These are phyloP conservation scores for Agonopterix heracliana DNA, from an alignment of 2,888 invertebrate genomes.

Conservation along the genomic window DNA sequence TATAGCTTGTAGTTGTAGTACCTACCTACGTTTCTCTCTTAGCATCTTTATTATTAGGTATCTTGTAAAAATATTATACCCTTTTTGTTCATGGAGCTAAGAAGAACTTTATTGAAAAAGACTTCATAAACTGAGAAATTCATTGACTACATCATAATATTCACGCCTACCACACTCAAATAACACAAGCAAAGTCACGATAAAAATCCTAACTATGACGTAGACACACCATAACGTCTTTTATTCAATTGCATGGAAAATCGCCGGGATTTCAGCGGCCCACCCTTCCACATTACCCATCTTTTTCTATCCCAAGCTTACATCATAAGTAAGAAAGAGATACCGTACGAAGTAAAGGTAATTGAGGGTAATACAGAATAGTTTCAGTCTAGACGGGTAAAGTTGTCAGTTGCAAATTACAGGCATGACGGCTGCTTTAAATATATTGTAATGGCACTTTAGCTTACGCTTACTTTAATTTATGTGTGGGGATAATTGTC, in stretches of 20 bases:
- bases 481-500: slow-evolving; percentile 30
- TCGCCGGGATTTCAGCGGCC: slow-evolving; percentile 55
- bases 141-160: background rate
- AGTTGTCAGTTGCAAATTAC: slow-evolving; percentile 58
- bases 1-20: no score
- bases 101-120: slow-evolving; percentile 3
- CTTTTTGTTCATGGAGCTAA: no score
- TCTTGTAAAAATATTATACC: no score
- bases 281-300: slow-evolving; percentile 33
- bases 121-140: slow-evolving; percentile 3
- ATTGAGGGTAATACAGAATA: slow-evolving; percentile 66
- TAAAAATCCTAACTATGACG: slow-evolving; percentile 48
- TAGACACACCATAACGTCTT: slow-evolving; percentile 63
- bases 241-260: slow-evolving; percentile 73
- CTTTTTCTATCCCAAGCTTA: slow-evolving; percentile 24
- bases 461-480: slow-evolving; percentile 50
- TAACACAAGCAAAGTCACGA: slow-evolving; percentile 26
- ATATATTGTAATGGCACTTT: slow-evolving; percentile 42
- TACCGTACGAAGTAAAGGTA: slow-evolving; percentile 36
- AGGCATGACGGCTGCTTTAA: slow-evolving; percentile 34
- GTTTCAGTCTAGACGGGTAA: slow-evolving; percentile 69
- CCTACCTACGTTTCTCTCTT: no score
- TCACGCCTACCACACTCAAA: background rate
- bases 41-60: no score
- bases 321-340: slow-evolving; percentile 29